Conservation (phyloP, 2,113 vertebrate genomes). For the Elachura formosa region DNA sequence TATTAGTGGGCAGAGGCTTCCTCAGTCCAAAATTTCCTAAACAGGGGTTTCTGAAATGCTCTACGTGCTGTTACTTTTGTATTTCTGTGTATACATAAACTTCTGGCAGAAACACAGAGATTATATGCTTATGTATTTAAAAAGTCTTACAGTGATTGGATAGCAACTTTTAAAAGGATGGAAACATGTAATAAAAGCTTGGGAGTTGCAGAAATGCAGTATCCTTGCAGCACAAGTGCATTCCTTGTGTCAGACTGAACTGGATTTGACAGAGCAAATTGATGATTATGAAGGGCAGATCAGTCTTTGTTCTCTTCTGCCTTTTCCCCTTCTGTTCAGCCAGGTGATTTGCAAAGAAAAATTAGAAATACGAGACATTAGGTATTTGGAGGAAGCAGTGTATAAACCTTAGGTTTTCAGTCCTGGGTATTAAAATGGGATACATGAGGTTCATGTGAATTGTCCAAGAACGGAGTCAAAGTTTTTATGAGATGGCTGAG, state of each 20-base stretch:
- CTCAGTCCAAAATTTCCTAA: not conserved
- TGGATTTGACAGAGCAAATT: not conserved
- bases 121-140: fast-evolving
- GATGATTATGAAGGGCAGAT: not conserved
- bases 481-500: not conserved
- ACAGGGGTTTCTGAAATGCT: not conserved
- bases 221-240: too few species aligned
- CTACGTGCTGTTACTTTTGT: not conserved
- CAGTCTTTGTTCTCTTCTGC: not conserved
- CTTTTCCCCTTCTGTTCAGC: not conserved
- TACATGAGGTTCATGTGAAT: not conserved
- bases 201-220: not conserved
- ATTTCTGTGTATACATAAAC: not conserved
- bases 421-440: not conserved
- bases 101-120: not conserved
- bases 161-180: not conserved
- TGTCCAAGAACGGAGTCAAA: not conserved
- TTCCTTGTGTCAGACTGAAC: not conserved
- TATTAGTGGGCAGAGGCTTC: not conserved
- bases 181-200: not conserved
- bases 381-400: not conserved
- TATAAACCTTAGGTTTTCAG: not conserved
- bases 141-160: not conserved
- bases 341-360: not conserved
- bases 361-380: not conserved